Base-by-base conservation (phyloP, 2,888 invertebrate genomes). In the Lysandra bellargus region DNA sequence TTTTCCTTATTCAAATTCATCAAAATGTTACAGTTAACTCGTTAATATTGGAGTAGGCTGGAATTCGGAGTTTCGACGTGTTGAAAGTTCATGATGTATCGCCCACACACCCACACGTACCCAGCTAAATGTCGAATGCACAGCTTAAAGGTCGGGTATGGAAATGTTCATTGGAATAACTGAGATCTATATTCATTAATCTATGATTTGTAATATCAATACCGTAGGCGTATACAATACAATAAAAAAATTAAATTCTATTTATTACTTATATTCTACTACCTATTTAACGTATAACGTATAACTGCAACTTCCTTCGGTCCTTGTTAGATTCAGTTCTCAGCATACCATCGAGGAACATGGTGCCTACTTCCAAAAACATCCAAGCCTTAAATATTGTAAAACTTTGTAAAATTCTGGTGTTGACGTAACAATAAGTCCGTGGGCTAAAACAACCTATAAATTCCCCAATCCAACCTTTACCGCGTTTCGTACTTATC, bases 71-170 rank as follows among this genome's bases (percentile, higher is more conserved):
- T 17, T 69, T 33, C 33, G 33, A 69, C 69, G 33, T 69, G 33
- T 33, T 14, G 14, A 37, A 69, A 69, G 69, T 69, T 33, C 69
- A 33, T 69, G 33, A 69, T 69, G 14, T 69, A 69, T 69, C 69
- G 9, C 30, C 69, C n/a, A 23, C 30, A 30, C 61, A 23, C 30
- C 69, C n/a, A 23, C 30, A 30, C 61, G 61, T 30, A 30, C 64
- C 0, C 30, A 30, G 2, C 12, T 17, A 69, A 37, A 69, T 37
- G 33, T 69, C 69, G 33, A 69, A 69, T 33, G n/a, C 61, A 30
- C 30, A 33, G 14, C 64, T 17, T 33, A 69, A 69, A 69, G 69
- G 33, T 69, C 69, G 17, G 61, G 57, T 57, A 17, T 17, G 57
- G 57, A 57, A 57, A 17, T 17, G 57, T 57, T 57, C 57, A 57